Conservation (phyloP, 2,888 invertebrate genomes). For the Torymus tubicola region DNA sequence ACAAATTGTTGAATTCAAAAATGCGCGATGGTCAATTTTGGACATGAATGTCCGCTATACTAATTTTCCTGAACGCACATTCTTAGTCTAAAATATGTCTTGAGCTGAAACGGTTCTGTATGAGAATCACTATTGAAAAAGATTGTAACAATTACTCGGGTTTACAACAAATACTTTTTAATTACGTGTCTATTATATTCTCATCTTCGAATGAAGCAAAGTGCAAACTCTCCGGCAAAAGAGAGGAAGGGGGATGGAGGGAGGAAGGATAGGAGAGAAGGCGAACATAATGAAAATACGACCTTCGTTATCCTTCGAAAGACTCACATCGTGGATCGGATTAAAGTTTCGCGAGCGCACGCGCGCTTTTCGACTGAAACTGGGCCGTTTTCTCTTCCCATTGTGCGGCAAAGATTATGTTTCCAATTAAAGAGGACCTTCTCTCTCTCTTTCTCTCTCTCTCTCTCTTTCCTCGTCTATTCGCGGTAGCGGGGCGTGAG, state of each 20-base stretch:
- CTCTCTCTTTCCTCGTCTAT: background rate
- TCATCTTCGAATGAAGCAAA: background rate
- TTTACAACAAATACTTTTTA: too few species aligned
- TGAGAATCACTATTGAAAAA: constrained; percentile 10
- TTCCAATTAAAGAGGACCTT: constrained; percentile 58
- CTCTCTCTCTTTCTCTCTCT: background rate
- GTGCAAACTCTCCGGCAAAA: background rate
- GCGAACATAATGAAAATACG: constrained; percentile 47
- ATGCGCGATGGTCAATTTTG: too few species aligned
- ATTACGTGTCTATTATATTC: constrained; percentile 31
- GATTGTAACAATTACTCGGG: background rate
- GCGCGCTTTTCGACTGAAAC: constrained; percentile 37
- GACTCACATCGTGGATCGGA: constrained; percentile 49
- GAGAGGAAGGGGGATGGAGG: background rate
- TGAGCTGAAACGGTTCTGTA: background rate
- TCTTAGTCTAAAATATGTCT: too few species aligned
- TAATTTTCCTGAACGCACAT: too few species aligned
- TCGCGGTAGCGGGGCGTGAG: background rate
- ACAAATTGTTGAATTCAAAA: too few species aligned
- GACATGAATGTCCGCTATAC: too few species aligned
- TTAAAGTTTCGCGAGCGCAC: constrained; percentile 48
- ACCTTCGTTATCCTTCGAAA: constrained; percentile 51
- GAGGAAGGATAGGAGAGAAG: background rate
- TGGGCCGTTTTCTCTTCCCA: constrained; percentile 49
- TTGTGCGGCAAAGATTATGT: constrained; percentile 57